Base-by-base conservation (phyloP, 1,140 invertebrate genomes). In the Bacillus rossius region DNA sequence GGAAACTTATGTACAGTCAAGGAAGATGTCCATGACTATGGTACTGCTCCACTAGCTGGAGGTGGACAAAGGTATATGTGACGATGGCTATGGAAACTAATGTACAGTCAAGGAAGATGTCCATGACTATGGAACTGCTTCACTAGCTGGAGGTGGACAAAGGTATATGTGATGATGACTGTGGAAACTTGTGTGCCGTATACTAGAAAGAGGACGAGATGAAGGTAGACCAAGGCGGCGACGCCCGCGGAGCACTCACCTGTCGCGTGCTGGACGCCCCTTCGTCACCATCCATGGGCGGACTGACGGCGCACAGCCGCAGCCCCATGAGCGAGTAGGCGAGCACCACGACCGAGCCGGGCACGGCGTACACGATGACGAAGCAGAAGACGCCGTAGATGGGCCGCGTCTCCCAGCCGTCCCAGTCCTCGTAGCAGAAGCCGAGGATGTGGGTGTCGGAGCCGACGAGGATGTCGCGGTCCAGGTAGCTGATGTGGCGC, bases 321-420 rank as follows among this genome's bases (percentile, higher is more conserved):
- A 81, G 75, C 0, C 87, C 87, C 81, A 89, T 89, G 66, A 87
- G 72, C 0, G 84, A 80, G 68, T 89, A 89, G 0, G 85, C 82
- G 8, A 81, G 70, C 22, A 85, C 76, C 50, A 89, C 83, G 25
- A 88, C 81, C 57, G 79, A 77, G n/a, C 87, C 86, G 4, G 88
- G 88, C 54, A 88, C 77, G 7, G 84, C 82, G 65, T 89, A 89
- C 34, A 89, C 85, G 29, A 88, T 69, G 0, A 84, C 76, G 64
- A 90, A 88, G 62, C 84, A 84, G 43, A 85, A 76, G 5, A 81
- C 73, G 1, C 86, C 86, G 65, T 88, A 86, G 16, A 76, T 22
- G 23, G 25, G 49, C 17, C 53, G 40, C 2, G 23, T 20, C n/a
- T 40, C n/a, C 17, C 16, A 25, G 7, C 63, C 65, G 0, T 67